Conservation (phyloP, 2,113 vertebrate genomes). For the Pithys albifrons region DNA sequence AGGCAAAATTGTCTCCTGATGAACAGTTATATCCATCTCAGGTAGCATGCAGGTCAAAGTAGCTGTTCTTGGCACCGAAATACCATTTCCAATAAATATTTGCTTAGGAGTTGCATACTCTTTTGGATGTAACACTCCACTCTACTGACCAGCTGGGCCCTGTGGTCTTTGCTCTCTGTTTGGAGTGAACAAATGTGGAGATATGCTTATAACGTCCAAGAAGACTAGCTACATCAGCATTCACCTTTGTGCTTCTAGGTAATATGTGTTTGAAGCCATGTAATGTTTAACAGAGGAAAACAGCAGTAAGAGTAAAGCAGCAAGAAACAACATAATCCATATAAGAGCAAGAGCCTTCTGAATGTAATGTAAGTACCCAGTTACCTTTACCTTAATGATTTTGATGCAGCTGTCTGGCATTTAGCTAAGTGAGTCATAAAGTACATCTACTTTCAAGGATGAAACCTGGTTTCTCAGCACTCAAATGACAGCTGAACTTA, state of each 20-base stretch:
- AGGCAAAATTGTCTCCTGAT: not conserved
- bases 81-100: not conserved
- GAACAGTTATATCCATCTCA: not conserved
- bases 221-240: not conserved
- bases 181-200: not conserved
- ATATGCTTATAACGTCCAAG: not conserved
- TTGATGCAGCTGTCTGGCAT: not conserved
- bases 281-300: slow-evolving; percentile 34
- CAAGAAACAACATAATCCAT: not conserved
- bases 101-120: not conserved
- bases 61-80: not conserved
- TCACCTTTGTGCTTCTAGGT: not conserved
- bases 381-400: not conserved
- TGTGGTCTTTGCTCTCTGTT: not conserved
- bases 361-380: slow-evolving; percentile 17
- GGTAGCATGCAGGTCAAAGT: not conserved
- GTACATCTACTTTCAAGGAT: not conserved
- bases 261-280: not conserved
- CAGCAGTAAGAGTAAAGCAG: not conserved
- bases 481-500: not conserved
- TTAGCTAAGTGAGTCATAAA: not conserved
- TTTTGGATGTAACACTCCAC: not conserved
- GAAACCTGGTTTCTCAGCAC: not conserved
- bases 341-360: not conserved
- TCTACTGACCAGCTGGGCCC: not conserved